Conservation (phyloP, 2,888 invertebrate genomes). For the Strigamia maritima region DNA sequence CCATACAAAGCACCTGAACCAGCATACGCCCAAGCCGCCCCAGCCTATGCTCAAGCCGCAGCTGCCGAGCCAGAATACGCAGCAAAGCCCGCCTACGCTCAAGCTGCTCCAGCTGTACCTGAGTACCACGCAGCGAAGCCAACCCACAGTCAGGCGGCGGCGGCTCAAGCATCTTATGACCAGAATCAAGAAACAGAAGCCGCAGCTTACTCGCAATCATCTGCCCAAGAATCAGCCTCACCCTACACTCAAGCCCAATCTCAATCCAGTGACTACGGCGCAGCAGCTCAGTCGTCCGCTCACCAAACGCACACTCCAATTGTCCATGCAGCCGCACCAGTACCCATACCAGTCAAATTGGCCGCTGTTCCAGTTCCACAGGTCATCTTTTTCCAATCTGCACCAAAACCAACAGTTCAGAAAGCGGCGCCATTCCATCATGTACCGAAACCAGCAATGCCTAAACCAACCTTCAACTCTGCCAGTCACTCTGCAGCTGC, state of each 20-base stretch:
- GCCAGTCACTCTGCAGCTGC: not conserved
- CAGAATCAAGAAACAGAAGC: not conserved
- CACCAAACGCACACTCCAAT: no score
- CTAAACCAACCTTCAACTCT: no score
- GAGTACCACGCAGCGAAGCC: no score
- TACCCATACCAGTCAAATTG: no score
- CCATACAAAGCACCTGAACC: slow-evolving; percentile 29
- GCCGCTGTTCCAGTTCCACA: not conserved
- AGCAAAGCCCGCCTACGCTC: not conserved
- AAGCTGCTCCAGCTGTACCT: no score
- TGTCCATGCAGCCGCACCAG: no score
- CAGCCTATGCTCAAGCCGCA: not conserved
- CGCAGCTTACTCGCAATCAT: not conserved
- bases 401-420: not conserved
- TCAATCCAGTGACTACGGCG: not conserved
- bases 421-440: no score
- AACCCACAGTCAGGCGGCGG: not conserved
- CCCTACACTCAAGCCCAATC: not conserved
- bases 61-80: not conserved
- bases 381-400: not conserved
- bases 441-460: no score
- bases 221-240: not conserved
- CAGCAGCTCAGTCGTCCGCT: not conserved
- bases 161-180: not conserved
- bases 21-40: not conserved